phyloP scores from a whole-genome alignment of 2,888 invertebrate species.

The Congeria kusceri region DNA sequence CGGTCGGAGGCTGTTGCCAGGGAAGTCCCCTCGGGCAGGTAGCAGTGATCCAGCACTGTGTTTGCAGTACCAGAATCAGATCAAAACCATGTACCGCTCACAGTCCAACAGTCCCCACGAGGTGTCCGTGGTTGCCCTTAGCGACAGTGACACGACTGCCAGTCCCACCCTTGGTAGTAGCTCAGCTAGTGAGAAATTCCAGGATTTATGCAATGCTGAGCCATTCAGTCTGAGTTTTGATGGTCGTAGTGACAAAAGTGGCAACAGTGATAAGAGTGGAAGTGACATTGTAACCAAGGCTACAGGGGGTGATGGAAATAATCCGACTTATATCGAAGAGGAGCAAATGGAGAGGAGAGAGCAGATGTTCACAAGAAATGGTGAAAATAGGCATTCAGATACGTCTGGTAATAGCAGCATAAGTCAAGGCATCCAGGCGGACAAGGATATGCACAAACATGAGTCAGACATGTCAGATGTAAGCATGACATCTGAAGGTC shows the following conservation, averaged over 20 bases:
- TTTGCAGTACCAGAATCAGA: constrained; percentile 78
- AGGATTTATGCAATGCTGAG: constrained; percentile 36
- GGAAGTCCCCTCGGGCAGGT: constrained; percentile 43
- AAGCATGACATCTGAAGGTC: constrained; percentile 56
- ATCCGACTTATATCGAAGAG: constrained; percentile 24
- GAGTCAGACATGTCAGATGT: constrained; percentile 64
- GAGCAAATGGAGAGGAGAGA: constrained; percentile 29
- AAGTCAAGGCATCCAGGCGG: constrained; percentile 61
- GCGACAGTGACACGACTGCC: constrained; percentile 66
- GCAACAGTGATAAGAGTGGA: constrained; percentile 24
- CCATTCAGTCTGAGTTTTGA: constrained; percentile 51
- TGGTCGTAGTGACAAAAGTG: constrained; percentile 41
- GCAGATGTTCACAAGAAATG: constrained; percentile 52
- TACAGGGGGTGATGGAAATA: constrained; percentile 25
- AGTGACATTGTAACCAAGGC: constrained; percentile 12
- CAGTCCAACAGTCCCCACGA: constrained; percentile 53
- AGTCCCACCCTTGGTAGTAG: constrained; percentile 56
- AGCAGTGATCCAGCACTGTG: constrained; percentile 75
- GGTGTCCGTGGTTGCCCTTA: constrained; percentile 60
- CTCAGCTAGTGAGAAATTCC: constrained; percentile 51
- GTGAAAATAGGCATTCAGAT: constrained; percentile 63
- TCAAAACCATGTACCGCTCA: constrained; percentile 75
- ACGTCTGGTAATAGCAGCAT: constrained; percentile 68
- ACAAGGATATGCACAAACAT: constrained; percentile 52
- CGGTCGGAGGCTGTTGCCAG: constrained; percentile 56